Percentiles rank a stretch among this genome's conserved stretches.
Evolutionary conservation across 1,140 invertebrate genomes (phyloP).

Genomic region (Drosophila ambigua): DNA sequence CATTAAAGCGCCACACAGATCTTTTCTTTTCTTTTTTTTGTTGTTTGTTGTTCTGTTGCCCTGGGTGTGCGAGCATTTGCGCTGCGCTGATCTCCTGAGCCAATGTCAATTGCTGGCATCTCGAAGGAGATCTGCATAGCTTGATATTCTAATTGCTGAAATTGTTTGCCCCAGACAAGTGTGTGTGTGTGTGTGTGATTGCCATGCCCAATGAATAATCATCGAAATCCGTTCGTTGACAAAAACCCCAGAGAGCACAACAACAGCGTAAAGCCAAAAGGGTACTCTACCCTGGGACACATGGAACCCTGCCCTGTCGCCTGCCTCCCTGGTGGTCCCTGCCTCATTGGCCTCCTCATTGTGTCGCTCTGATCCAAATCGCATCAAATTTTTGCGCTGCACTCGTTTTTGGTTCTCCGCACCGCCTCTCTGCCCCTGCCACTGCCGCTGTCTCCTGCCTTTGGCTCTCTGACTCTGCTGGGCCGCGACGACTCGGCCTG

Average conservation of each 20-base stretch:
- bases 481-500: slow-evolving; percentile 21
- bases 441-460: too few species aligned
- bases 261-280: slow-evolving; percentile 44
- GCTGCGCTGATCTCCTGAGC: slow-evolving; percentile 53
- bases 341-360: slow-evolving; percentile 66
- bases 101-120: slow-evolving; percentile 76
- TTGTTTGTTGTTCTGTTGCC: background rate
- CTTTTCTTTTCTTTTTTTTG: background rate
- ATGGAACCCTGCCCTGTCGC: slow-evolving; percentile 31
- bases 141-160: slow-evolving; percentile 83
- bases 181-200: slow-evolving; percentile 42
- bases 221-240: slow-evolving; percentile 73
- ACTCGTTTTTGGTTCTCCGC: slow-evolving; percentile 58
- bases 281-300: background rate
- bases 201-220: slow-evolving; percentile 81
- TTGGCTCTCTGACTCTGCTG: too few species aligned
- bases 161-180: slow-evolving; percentile 76
- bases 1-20: slow-evolving; percentile 73
- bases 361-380: slow-evolving; percentile 77
- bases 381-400: slow-evolving; percentile 72
- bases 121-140: slow-evolving; percentile 70
- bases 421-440: too few species aligned
- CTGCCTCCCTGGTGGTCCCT: slow-evolving; percentile 74
- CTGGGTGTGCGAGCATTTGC: slow-evolving; percentile 56
- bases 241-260: slow-evolving; percentile 21